phyloP scores from a whole-genome alignment of 1,140 invertebrate species.

The Aphis gossypii region DNA sequence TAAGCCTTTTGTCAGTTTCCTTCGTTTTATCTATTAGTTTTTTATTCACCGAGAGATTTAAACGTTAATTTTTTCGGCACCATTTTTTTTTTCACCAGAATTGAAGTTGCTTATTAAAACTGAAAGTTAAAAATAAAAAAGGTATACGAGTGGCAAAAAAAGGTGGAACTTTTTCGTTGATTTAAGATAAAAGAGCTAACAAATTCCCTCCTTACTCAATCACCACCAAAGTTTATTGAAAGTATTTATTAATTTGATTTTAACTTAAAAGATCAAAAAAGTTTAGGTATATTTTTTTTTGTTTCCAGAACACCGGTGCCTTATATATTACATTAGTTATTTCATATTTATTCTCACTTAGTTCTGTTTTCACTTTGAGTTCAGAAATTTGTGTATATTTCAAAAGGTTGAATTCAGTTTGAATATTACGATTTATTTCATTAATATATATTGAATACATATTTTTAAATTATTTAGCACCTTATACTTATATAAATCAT shows the following conservation, averaged over 20 bases:
- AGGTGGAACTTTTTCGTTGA: conserved; percentile 9
- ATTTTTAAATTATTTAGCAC: neutral
- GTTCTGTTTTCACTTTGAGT: neutral
- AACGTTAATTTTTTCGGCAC: neutral
- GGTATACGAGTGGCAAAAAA: neutral
- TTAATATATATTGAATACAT: neutral
- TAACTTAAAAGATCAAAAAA: conserved; percentile 19
- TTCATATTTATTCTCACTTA: conserved; percentile 11
- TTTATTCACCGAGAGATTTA: neutral
- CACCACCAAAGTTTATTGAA: neutral
- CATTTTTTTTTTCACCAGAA: neutral
- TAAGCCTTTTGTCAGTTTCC: neutral
- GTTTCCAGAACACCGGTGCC: neutral
- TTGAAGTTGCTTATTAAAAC: conserved; percentile 2
- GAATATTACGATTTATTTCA: neutral
- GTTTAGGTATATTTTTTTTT: neutral
- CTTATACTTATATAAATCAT: neutral
- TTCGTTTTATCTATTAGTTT: neutral
- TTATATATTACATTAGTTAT: neutral
- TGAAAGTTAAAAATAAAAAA: neutral
- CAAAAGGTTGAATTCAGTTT: neutral
- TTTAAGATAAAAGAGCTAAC: conserved; percentile 23
- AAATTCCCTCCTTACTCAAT: neutral
- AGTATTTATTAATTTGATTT: conserved; percentile 35
- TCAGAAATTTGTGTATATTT: neutral